Evolutionary conservation across 1,140 invertebrate species (phyloP).

Genomic region (Schlechtendalia chinensis): DNA sequence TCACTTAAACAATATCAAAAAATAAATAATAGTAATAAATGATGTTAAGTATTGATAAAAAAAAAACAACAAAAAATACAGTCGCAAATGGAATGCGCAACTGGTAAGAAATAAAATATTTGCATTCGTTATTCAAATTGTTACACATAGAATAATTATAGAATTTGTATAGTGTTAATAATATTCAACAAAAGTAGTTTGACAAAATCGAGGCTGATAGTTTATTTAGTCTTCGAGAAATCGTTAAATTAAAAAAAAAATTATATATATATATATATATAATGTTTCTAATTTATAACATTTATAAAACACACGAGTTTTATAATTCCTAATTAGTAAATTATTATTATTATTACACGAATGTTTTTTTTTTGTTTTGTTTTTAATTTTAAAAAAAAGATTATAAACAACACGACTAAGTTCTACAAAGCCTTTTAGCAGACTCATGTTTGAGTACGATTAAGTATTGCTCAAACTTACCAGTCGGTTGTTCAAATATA

Average conservation of each 20-base stretch:
- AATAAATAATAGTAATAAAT: slow-evolving; percentile 46
- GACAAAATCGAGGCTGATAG: not conserved
- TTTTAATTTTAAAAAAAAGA: not conserved
- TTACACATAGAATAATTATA: not conserved
- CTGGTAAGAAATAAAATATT: not conserved
- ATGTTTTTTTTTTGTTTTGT: not conserved
- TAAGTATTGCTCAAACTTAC: slow-evolving; percentile 40
- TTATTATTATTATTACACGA: slow-evolving; percentile 16
- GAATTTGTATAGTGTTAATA: slow-evolving; percentile 24
- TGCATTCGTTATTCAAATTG: not conserved
- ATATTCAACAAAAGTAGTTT: slow-evolving; percentile 17
- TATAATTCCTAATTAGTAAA: not conserved
- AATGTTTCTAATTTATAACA: not conserved
- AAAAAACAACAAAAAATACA: not conserved
- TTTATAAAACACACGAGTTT: not conserved
- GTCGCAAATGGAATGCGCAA: slow-evolving; percentile 30
- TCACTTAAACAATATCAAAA: slow-evolving; percentile 19
- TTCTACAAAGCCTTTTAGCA: slow-evolving; percentile 28
- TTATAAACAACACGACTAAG: slow-evolving; percentile 11
- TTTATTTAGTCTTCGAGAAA: slow-evolving; percentile 2
- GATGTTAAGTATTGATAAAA: slow-evolving; percentile 20
- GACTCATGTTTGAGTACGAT: not conserved
- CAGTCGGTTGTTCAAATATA: not conserved
- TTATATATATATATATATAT: not conserved
- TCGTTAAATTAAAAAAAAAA: not conserved